These are phyloP conservation scores for Pseudomyrmex concolor DNA, from an alignment of 1,140 invertebrate genomes.

Conservation along the genomic window DNA sequence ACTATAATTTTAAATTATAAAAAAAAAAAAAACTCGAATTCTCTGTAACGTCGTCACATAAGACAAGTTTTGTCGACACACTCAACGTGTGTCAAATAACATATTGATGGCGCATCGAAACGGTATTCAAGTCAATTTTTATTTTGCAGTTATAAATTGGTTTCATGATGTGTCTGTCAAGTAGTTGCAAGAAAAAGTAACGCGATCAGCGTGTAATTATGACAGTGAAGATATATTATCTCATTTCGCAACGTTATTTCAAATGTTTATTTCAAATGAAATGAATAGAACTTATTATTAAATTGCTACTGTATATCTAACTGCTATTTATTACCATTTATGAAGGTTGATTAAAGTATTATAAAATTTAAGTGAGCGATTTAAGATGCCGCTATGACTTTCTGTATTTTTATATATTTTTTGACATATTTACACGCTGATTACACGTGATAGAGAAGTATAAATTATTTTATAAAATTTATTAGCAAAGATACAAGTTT, in stretches of 20 bases:
- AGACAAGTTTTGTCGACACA: too few relatives aligned
- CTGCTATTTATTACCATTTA: background rate
- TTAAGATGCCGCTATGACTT: too few relatives aligned
- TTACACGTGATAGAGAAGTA: too few relatives aligned
- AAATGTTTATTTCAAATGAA: conserved; percentile 6
- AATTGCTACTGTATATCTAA: background rate
- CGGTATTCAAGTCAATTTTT: background rate
- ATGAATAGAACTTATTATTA: background rate
- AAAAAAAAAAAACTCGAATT: too few relatives aligned
- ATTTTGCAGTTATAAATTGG: conserved; percentile 5
- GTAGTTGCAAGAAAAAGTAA: background rate
- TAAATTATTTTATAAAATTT: too few relatives aligned
- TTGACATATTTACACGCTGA: too few relatives aligned
- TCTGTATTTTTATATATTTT: too few relatives aligned
- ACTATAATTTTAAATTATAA: background rate
- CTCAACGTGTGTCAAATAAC: too few relatives aligned
- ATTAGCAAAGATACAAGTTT: too few relatives aligned
- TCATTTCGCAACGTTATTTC: background rate
- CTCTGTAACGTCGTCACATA: too few relatives aligned
- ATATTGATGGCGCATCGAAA: background rate
- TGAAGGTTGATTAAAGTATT: background rate
- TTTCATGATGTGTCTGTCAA: background rate
- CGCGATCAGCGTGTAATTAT: background rate
- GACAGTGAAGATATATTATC: background rate
- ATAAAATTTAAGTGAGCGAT: background rate